Percentiles rank a stretch among this genome's conserved stretches.
These are phyloP conservation scores for Xiphophorus hellerii DNA, from an alignment of 2,113 vertebrate genomes.

Conservation along the genomic window DNA sequence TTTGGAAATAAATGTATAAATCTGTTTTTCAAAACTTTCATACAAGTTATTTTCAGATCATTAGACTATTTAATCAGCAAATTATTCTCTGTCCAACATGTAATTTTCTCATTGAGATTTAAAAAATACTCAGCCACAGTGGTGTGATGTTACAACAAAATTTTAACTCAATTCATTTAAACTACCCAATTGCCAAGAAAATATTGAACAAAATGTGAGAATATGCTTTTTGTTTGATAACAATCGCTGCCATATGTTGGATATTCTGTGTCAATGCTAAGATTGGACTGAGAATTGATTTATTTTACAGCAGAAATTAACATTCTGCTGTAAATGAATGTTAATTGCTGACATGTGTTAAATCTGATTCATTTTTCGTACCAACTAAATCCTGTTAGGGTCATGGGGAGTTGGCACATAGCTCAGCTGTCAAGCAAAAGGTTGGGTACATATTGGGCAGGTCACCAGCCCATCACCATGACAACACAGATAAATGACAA, in stretches of 20 bases:
- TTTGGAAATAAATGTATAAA: background rate
- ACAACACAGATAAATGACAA: background rate
- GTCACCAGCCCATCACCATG: background rate
- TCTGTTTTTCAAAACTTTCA: background rate
- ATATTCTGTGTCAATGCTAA: background rate
- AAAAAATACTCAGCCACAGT: background rate
- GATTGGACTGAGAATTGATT: background rate
- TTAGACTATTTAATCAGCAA: background rate
- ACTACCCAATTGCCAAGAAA: background rate
- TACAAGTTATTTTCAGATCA: background rate
- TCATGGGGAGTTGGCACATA: background rate
- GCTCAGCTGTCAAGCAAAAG: background rate
- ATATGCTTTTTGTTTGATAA: background rate
- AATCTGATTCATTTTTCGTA: too few species aligned
- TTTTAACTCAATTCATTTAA: background rate
- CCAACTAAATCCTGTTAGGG: background rate
- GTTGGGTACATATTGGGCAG: background rate
- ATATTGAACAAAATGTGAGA: background rate
- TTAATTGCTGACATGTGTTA: too few species aligned
- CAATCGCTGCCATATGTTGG: background rate
- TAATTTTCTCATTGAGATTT: too few species aligned
- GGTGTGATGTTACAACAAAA: background rate
- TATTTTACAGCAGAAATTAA: too few species aligned
- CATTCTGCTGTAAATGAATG: too few species aligned
- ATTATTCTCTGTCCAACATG: background rate